A percentile compares a stretch with the other conserved stretches of the same genome.
Conservation (phyloP, 1,140 invertebrate species). For the Lerema accius region DNA sequence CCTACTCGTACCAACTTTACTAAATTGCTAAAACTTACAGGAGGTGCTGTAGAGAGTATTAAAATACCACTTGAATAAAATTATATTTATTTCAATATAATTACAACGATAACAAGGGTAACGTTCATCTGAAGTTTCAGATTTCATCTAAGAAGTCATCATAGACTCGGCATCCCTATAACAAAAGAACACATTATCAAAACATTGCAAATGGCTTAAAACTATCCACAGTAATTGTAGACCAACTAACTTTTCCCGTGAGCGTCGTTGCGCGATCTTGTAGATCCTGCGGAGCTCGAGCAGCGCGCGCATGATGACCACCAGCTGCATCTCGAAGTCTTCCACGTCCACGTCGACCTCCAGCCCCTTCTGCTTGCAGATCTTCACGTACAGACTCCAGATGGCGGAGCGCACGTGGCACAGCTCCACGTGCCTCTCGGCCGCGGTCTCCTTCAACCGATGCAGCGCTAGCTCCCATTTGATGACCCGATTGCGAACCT, state of each 20-base stretch:
- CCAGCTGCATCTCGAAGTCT: conserved; percentile 77
- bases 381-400: conserved; percentile 74
- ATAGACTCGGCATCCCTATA: conserved; percentile 50
- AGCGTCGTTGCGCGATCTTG: conserved; percentile 62
- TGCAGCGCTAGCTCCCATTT: conserved; percentile 78
- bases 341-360: conserved; percentile 45
- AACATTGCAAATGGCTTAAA: too few relatives aligned
- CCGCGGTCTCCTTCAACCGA: conserved; percentile 73
- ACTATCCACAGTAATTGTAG: too few relatives aligned
- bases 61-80: too few relatives aligned
- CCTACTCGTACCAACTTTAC: too few relatives aligned
- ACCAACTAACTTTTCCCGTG: conserved; percentile 67
- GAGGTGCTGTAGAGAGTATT: too few relatives aligned
- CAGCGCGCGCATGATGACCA: conserved; percentile 74
- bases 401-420: conserved; percentile 72
- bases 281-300: conserved; percentile 71
- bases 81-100: too few relatives aligned
- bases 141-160: conserved; percentile 2
- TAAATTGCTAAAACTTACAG: too few relatives aligned
- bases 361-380: conserved; percentile 74
- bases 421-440: conserved; percentile 66
- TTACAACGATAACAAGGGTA: too few relatives aligned
- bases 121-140: too few relatives aligned
- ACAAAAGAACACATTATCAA: conserved; percentile 20
- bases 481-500: conserved; percentile 68